phyloP scores from a whole-genome alignment of 2,888 invertebrate species.

The Salpingus planirostris region DNA sequence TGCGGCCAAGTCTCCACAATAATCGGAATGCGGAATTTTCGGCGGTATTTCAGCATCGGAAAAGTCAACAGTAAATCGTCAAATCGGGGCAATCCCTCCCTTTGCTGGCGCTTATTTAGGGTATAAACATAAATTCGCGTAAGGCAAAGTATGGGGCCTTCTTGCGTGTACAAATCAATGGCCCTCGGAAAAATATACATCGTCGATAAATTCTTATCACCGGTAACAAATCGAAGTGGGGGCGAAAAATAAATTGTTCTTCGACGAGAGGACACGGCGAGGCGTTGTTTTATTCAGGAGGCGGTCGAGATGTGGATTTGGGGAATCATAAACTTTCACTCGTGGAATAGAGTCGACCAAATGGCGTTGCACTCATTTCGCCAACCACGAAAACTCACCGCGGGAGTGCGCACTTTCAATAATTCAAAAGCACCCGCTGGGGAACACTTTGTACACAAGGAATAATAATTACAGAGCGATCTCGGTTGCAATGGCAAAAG shows the following conservation, averaged over 20 bases:
- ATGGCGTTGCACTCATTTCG: slow-evolving; percentile 23
- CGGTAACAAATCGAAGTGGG: slow-evolving; percentile 15
- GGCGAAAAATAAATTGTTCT: slow-evolving; percentile 24
- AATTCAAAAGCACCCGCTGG: slow-evolving; percentile 12
- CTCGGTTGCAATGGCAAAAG: no score
- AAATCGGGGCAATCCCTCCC: slow-evolving; percentile 17
- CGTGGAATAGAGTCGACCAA: slow-evolving; percentile 24
- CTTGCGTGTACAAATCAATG: slow-evolving; percentile 17
- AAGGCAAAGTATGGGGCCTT: slow-evolving; percentile 18
- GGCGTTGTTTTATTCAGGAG: slow-evolving; percentile 29
- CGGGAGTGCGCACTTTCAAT: slow-evolving; percentile 16
- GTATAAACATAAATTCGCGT: slow-evolving; percentile 19
- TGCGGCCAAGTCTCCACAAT: no score
- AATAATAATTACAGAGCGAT: no score
- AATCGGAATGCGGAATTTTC: no score
- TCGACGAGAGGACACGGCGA: slow-evolving; percentile 19
- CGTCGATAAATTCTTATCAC: slow-evolving; percentile 14
- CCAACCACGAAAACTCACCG: slow-evolving; percentile 21
- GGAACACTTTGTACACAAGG: slow-evolving; percentile 7
- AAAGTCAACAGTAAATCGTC: slow-evolving; percentile 3
- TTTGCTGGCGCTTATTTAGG: slow-evolving; percentile 17
- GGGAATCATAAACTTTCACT: slow-evolving; percentile 29
- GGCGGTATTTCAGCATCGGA: no score
- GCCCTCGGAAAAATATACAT: slow-evolving; percentile 14
- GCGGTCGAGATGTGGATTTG: slow-evolving; percentile 29